Evolutionary conservation across 2,797 vertebrate genomes (phyloP), one percentile per base, ranked within the genome.

Genomic region (Lepidocolaptes lacrymiger): DNA sequence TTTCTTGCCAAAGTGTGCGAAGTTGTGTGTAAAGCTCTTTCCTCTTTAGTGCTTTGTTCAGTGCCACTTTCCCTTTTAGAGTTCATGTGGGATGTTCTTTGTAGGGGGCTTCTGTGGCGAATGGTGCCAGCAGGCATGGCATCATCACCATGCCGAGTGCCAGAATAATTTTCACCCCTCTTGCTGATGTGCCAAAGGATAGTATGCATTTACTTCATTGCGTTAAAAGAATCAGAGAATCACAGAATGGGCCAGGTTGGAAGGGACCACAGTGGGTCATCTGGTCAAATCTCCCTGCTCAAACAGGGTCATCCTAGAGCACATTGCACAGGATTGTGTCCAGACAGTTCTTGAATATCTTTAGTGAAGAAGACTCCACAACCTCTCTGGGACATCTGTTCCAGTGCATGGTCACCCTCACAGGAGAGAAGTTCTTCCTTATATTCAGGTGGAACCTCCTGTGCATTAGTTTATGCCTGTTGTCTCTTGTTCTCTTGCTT

Each of bases 141-240:
- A 24, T 79, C 0, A 0, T 61, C 30, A 15, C 32, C 0, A 0
- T n/a, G 54, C 55, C 68, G 62, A 62, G 39, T 32, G 28, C 51
- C 28, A 63, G 39, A 78, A 12, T 36, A 71, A 41, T 71, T 91
- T 86, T 82, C 2, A 2, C 39, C 28, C 24, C 8, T 72, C 67
- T 54, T 14, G 16, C 61, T 58, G 5, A 21, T 21, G 11, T 84
- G 58, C 27, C 73, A 48, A 83, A 67, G 55, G 14, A 34, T 54
- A 6, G 4, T 79, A 6, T 28, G 27, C 3, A 2, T 83, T 81
- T 77, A 58, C 21, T 58, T 71, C 11, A 36, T 37, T 48, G 21
- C 22, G 36, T 63, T 61, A 49, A 74, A 90, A 64, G 41, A 86
- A 51, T 19, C 28, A 55, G 18, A 36, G 23, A 81, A 68, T 52